Base-by-base conservation (phyloP, 2,113 vertebrate genomes). In the Glaucidium brasilianum region DNA sequence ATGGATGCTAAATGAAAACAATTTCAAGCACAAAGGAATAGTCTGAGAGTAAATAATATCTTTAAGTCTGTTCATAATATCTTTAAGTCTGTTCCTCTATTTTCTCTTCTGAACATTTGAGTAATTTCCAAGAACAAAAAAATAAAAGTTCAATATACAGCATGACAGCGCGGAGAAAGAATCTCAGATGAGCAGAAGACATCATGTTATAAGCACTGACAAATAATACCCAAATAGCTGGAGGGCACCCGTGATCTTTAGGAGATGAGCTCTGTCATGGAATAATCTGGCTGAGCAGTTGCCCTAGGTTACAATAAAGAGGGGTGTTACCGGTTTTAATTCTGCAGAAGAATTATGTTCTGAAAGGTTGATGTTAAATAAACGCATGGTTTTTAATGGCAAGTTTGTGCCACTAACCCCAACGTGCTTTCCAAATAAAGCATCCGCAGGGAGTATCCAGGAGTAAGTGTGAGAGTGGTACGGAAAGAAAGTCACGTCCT, bases 161-260 rank as follows among this genome's bases (percentile, higher is more conserved):
- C 58, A 27, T 58, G 73, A 53, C 34, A 66, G 62, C 0, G 1
- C 1, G 1, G 35, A 83, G 53, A 77, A 95, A 80, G 53, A 75
- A 79, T 79, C 81, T 75, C 22, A 1, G 45, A 75, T 39, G 21
- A 88, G 35, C 71, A 82, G 90, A 88, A 85, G 69, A 56, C 49
- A 75, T 93, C 5, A 3, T 18, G 23, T n/a, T 82, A 9, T 72
- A 76, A 76, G 34, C 78, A 76, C 43, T 88, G 53, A 52, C 10
- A 90, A 35, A 72, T 66, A 68, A 77, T 39, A 62, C 55, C 39
- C 71, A 69, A 37, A 83, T 53, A 76, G 59, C 85, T 86, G 58
- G 32, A 96, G 75, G 94, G 82, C 53, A 92, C 3, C 50, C 60
- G 53, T 76, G 85, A 92, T 85, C 60, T 76, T 93, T 56, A 45